Evolutionary conservation across 2,797 vertebrate species (phyloP), one percentile per base, ranked within the genome.

Genomic region (Helarctos malayanus): DNA sequence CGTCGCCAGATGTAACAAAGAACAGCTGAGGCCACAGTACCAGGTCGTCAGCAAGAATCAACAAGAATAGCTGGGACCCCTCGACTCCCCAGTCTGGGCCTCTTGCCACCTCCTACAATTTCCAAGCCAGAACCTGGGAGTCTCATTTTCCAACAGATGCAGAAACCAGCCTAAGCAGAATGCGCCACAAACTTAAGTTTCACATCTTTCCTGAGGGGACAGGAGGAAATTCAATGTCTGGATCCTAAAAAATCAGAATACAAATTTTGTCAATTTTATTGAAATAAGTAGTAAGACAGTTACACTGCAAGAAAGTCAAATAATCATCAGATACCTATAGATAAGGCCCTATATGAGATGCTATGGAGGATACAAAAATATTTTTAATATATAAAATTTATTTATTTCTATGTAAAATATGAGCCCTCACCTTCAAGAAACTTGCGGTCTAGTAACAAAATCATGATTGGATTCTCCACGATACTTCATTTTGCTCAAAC

Each of bases 191-290:
- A 75, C 6, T 61, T 27, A 61, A 84, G 45, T 73, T 92, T 73
- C 81, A 82, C 19, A 59, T 18, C 25, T 89, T 82, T 68, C 41
- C 18, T 9, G 41, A 61, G 18, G 21, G 10, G 90, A 41, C 19
- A 54, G 82, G 49, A 87, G 21, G 65, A 95, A 93, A 94, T 16
- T 14, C 68, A 93, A 18, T 18, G 45, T 57, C 56, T 76, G 23
- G 35, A 91, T 54, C 41, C 92, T 89, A 81, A 35, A 35, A 95
- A 94, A 38, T 73, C 25, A 63, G 65, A 88, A 61, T 23, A 59
- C 8, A 23, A 47, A 91, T 54, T 23, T 61, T 63, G 49, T 1
- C 69, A 73, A 79, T 73, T 41, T 71, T 59, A 32, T 16, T 80
- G 75, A 96, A 91, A 47, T 68, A 78, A 69, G 32, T 27, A 92